Percentiles rank a stretch among this genome's conserved stretches.
These are phyloP conservation scores for Delia radicum DNA, from an alignment of 1,140 invertebrate species.

Conservation along the genomic window DNA sequence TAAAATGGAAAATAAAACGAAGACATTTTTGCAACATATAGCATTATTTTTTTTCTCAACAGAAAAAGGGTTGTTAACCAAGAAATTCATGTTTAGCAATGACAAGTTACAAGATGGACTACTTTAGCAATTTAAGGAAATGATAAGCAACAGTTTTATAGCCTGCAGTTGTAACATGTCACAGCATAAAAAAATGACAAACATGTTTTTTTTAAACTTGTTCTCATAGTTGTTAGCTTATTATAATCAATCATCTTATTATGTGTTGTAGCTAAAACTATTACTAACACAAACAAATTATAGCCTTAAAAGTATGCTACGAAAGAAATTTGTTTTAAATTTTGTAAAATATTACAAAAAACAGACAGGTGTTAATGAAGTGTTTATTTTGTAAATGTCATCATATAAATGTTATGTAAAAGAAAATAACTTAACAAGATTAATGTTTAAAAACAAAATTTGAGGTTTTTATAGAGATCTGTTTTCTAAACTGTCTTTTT, in stretches of 20 bases:
- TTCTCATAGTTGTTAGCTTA: no score
- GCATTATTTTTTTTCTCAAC: neutral
- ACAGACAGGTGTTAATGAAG: constrained; percentile 51
- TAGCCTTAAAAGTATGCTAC: neutral
- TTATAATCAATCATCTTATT: neutral
- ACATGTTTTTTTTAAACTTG: neutral
- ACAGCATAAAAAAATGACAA: neutral
- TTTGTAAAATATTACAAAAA: constrained; percentile 7
- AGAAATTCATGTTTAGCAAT: constrained; percentile 1
- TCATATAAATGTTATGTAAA: constrained; percentile 9
- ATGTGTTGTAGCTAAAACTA: neutral
- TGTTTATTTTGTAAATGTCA: constrained; percentile 32
- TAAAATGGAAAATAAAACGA: neutral
- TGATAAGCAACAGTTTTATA: neutral
- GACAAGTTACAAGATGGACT: neutral
- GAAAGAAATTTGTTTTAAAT: neutral
- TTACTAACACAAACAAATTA: neutral
- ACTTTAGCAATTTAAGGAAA: neutral
- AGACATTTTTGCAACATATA: neutral
- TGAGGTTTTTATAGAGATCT: neutral
- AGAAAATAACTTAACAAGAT: neutral
- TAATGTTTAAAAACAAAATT: neutral
- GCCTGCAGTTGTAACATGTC: neutral
- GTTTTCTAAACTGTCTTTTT: neutral
- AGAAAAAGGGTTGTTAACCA: neutral